phyloP scores from a whole-genome alignment of 35 echinoderm and acorn worm genomes.

The Ophiothrix spiculata region DNA sequence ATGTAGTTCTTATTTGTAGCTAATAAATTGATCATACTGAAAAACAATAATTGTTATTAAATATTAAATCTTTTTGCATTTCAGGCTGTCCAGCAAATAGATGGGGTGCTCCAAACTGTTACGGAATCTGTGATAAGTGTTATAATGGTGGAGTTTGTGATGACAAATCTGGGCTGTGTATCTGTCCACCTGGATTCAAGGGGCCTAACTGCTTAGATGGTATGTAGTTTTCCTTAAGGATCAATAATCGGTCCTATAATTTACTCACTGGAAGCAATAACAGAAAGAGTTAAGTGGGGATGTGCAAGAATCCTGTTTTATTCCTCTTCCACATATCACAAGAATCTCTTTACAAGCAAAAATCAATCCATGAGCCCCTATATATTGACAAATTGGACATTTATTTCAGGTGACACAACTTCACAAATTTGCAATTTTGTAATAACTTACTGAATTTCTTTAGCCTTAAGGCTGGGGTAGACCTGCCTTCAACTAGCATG shows the following conservation, averaged over 20 bases:
- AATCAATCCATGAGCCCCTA: too few relatives aligned
- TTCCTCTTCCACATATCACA: too few relatives aligned
- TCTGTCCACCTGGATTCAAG: conserved; percentile 72
- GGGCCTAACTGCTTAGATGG: conserved; percentile 44
- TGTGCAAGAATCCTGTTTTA: too few relatives aligned
- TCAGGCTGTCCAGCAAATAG: conserved; percentile 50
- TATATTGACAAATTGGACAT: too few relatives aligned
- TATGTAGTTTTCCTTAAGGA: conserved; percentile 15
- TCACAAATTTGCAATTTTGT: too few relatives aligned
- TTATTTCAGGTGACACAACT: too few relatives aligned
- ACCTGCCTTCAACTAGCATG: too few relatives aligned
- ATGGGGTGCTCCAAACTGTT: conserved; percentile 64
- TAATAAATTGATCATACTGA: background rate
- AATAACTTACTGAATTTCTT: too few relatives aligned
- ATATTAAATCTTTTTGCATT: background rate
- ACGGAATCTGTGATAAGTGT: conserved; percentile 53
- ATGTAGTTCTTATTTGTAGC: background rate
- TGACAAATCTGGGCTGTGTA: conserved; percentile 62
- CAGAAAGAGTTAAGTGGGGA: too few relatives aligned
- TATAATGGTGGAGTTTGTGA: conserved; percentile 81
- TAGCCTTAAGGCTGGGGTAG: too few relatives aligned
- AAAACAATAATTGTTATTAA: background rate
- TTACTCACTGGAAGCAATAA: background rate
- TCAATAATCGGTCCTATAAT: background rate
- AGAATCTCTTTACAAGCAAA: too few relatives aligned